Conservation (phyloP, 2,888 invertebrate genomes). For the Dicyrtoma fusca region DNA sequence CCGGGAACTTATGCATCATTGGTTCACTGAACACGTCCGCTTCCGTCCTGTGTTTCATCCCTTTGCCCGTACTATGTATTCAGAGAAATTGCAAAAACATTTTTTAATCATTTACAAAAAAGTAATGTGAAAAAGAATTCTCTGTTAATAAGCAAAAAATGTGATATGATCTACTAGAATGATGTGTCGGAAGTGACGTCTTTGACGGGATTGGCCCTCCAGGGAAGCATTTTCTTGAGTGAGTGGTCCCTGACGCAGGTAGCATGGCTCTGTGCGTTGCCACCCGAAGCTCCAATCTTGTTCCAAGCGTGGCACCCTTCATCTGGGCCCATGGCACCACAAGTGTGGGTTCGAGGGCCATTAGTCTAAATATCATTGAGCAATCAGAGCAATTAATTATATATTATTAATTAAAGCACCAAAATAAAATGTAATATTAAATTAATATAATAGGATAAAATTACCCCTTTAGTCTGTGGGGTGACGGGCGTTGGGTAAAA, state of each 20-base stretch:
- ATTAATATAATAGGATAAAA: background rate
- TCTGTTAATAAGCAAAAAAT: too few relatives aligned
- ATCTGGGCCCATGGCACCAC: constrained; percentile 43
- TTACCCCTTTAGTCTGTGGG: constrained; percentile 49
- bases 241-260: constrained; percentile 49
- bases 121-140: too few relatives aligned
- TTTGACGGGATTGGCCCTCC: constrained; percentile 43
- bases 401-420: background rate
- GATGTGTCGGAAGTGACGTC: constrained; percentile 48
- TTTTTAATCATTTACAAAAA: background rate
- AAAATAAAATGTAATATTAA: background rate
- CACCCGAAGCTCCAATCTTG: constrained; percentile 44
- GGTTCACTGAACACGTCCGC: constrained; percentile 43
- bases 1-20: constrained; percentile 48
- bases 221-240: constrained; percentile 51
- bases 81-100: background rate
- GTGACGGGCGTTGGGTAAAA: constrained; percentile 53
- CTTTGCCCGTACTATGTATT: constrained; percentile 50
- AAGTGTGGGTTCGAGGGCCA: constrained; percentile 45
- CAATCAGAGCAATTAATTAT: background rate
- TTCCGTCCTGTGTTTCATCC: constrained; percentile 43
- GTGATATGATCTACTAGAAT: constrained; percentile 43
- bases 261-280: constrained; percentile 30
- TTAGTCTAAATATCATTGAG: constrained; percentile 9
- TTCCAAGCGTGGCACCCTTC: constrained; percentile 52